Base-by-base conservation (phyloP, 1,140 invertebrate genomes). In the Hestina assimilis region DNA sequence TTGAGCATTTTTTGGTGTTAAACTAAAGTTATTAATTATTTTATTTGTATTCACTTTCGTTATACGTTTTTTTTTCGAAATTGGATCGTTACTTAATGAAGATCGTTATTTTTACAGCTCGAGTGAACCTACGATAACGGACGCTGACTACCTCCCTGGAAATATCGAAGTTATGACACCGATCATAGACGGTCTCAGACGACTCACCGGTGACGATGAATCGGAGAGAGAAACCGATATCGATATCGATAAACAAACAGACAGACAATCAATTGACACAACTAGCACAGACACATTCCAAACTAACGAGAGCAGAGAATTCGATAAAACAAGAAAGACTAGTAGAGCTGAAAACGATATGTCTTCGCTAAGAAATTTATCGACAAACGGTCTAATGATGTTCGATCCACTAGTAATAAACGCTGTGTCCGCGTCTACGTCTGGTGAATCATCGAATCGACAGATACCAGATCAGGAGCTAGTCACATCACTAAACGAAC, bases 141-240 rank as follows among this genome's bases (percentile, higher is more conserved):
- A 89, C 12, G 74, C 63, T 5, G 88, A 89, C 60, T 89, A 89
- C 46, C 68, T 89, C 0, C 85, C 87, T 2, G 87, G 89, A 53
- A 89, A 88, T 19, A 84, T 89, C 17, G 87, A 89, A 65, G 83
- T 89, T 1, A 83, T 89, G 73, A 86, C 85, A 0, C 86, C 86
- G 0, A 84, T 89, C 4, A 74, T 89, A 17, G 87, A 89, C 62
- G 88, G 87, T 0, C 63, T 88, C 2, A 60, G 76, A 45, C 77
- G 82, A 0, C 69, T 89, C 19, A 75, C 61, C 28, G 69, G 78
- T 8, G 69, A 73, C 24, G 72, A 65, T n/a, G 64, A 63, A 8
- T 61, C 68, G 0, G 69, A 74, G 17, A 54, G 52, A 19, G 63
- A 66, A n/a, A 72, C 72, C 1, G 72, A 75, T 46, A 40, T 31